A percentile compares a stretch with the other conserved stretches of the same genome.
Conservation (phyloP, 2,888 invertebrate species). For the Endotricha flammealis region DNA sequence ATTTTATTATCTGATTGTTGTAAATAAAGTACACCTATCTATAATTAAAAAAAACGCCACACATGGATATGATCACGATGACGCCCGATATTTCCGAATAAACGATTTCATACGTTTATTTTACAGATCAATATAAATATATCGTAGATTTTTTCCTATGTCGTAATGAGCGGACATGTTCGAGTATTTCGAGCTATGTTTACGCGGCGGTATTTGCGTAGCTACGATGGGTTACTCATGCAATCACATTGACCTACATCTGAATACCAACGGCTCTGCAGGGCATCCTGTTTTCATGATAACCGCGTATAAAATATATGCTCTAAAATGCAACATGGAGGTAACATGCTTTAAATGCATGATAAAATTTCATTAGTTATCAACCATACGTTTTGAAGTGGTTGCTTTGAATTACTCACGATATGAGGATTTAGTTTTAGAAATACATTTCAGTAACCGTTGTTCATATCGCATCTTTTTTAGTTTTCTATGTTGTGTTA, state of each 20-base stretch:
- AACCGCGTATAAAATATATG: slow-evolving; percentile 1
- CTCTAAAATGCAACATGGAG: neutral
- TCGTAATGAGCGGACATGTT: slow-evolving; percentile 29
- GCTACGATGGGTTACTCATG: slow-evolving; percentile 22
- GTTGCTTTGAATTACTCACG: neutral
- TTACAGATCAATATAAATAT: no score
- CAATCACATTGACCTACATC: slow-evolving; percentile 48
- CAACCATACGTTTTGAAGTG: neutral
- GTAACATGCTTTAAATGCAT: neutral
- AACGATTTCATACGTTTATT: no score
- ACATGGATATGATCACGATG: no score
- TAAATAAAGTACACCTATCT: no score
- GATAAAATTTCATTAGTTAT: neutral
- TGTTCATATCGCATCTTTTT: no score
- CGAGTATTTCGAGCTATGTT: slow-evolving; percentile 25
- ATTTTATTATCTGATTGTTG: no score
- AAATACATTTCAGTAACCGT: no score
- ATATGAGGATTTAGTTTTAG: no score
- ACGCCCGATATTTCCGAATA: no score
- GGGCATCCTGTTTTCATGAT: neutral
- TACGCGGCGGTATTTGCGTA: slow-evolving; percentile 33
- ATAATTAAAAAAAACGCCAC: no score
- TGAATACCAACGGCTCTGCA: slow-evolving; percentile 1
- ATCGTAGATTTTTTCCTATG: no score
- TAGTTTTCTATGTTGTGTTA: no score